These are phyloP conservation scores for Nothoprocta perdicaria DNA, from an alignment of 2,113 vertebrate genomes.

Conservation along the genomic window DNA sequence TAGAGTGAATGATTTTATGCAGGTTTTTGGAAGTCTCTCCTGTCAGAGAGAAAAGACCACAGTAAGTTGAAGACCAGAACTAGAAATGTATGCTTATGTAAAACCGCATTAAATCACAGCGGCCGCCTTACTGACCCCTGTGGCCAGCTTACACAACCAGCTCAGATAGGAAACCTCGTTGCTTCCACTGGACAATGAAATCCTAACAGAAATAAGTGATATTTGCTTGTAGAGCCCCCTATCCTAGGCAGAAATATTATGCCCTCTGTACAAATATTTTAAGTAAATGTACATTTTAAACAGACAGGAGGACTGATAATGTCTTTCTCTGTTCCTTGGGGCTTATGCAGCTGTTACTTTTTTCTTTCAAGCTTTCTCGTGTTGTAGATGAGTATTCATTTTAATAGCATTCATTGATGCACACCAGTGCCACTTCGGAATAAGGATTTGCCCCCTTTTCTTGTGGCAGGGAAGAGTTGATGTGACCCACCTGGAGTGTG, in stretches of 20 bases:
- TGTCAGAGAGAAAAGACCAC: background rate
- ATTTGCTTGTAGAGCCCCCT: background rate
- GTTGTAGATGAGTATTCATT: background rate
- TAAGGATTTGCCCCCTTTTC: background rate
- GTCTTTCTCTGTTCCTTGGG: background rate
- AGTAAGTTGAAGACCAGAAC: background rate
- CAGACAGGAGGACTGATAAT: background rate
- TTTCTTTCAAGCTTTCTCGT: background rate
- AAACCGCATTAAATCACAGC: background rate
- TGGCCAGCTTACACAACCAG: background rate
- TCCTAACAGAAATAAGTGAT: slow-evolving; percentile 24
- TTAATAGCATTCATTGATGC: background rate
- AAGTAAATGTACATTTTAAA: slow-evolving; percentile 34
- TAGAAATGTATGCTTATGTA: background rate
- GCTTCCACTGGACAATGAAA: slow-evolving; percentile 5
- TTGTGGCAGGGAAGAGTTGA: background rate
- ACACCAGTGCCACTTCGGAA: background rate
- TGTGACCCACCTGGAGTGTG: background rate
- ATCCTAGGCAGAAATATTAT: slow-evolving; percentile 1
- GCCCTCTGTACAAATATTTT: slow-evolving; percentile 24
- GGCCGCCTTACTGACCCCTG: background rate
- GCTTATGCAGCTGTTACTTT: slow-evolving; percentile 5
- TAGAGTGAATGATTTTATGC: background rate
- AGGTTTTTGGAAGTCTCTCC: background rate
- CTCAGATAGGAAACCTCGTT: background rate